Conservation (phyloP, 2,797 vertebrate genomes). For the Lacerta viridis region DNA sequence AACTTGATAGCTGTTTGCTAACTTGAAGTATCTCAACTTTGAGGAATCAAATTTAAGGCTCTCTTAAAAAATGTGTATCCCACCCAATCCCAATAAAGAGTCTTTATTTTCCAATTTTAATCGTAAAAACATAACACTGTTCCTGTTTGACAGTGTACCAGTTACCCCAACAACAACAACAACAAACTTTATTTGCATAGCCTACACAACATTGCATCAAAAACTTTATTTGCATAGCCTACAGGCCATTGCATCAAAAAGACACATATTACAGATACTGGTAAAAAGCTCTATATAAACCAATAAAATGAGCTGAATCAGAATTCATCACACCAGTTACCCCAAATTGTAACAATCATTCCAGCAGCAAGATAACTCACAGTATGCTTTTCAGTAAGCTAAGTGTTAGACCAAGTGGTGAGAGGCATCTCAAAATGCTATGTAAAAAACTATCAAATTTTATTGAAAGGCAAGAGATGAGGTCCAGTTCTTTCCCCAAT, state of each 20-base stretch:
- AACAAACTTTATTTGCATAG: no score
- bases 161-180: neutral
- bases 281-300: no score
- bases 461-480: neutral
- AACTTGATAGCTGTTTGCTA: neutral
- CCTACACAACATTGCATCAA: no score
- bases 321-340: neutral
- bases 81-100: neutral
- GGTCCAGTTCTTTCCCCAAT: neutral
- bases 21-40: neutral
- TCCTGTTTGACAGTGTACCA: neutral
- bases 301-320: no score
- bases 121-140: neutral
- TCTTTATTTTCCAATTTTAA: neutral
- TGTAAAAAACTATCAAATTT: neutral
- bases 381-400: neutral
- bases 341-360: neutral
- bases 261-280: no score
- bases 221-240: no score
- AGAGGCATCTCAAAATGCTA: neutral
- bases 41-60: neutral
- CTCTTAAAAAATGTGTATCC: neutral
- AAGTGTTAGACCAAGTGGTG: neutral
- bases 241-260: no score
- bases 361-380: neutral